Percentiles rank a stretch among this genome's conserved stretches.
phyloP scores from a whole-genome alignment of 2,888 invertebrate genomes.

The Cactoblastis cactorum region DNA sequence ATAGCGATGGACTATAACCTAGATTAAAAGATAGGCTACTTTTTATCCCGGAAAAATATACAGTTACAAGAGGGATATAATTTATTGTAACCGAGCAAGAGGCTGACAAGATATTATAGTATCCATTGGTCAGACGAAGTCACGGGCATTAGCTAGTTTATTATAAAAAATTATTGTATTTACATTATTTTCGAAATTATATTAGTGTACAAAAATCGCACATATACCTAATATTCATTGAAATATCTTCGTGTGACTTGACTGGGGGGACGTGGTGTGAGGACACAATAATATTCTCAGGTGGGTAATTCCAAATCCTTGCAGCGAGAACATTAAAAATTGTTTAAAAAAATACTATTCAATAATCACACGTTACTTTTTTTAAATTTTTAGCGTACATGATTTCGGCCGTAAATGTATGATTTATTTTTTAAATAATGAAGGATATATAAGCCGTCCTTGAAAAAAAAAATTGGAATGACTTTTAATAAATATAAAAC shows the following conservation, averaged over 20 bases:
- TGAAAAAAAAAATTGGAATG: neutral
- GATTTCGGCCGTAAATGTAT: neutral
- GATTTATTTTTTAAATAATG: neutral
- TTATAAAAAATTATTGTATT: no score
- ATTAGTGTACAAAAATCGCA: neutral
- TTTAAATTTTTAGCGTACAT: neutral
- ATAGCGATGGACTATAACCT: no score
- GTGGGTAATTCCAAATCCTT: constrained; percentile 6
- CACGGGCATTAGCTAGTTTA: no score
- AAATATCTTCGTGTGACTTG: constrained; percentile 45
- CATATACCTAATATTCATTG: constrained; percentile 38
- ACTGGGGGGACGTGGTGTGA: constrained; percentile 72
- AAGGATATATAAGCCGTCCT: neutral
- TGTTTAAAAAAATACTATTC: neutral
- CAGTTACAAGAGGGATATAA: no score
- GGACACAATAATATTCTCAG: constrained; percentile 29
- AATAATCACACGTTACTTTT: neutral
- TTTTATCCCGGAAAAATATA: no score
- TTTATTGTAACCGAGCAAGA: no score
- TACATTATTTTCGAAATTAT: neutral
- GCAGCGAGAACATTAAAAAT: neutral
- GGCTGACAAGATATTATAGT: no score
- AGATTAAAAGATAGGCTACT: no score
- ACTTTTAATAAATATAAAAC: neutral
- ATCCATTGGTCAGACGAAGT: no score